Conservation (phyloP, 2,888 invertebrate species). For the Kryphioiulus occultus region DNA sequence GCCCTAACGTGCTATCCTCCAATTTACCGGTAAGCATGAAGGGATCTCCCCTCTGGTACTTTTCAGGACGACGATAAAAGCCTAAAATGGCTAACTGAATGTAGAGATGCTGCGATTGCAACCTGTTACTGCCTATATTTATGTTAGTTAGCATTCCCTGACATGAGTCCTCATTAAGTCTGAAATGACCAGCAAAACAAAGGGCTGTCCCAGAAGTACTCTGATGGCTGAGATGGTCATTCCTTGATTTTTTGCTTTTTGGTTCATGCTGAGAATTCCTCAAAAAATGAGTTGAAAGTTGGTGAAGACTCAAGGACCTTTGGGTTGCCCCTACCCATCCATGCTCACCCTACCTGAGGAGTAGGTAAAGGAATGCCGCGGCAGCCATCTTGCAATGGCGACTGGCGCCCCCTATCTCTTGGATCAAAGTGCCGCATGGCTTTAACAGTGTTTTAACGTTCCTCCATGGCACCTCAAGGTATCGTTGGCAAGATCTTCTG, state of each 20-base stretch:
- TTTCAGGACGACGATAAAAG: constrained; percentile 7
- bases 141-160: background rate
- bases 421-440: constrained; percentile 1
- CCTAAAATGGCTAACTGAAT: background rate
- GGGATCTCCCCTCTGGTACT: background rate
- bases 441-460: background rate
- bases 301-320: no score
- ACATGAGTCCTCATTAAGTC: background rate
- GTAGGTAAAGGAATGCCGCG: background rate
- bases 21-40: background rate
- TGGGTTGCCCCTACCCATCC: background rate
- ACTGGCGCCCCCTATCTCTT: background rate
- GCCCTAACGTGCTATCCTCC: background rate
- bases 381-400: background rate
- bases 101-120: background rate
- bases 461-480: background rate
- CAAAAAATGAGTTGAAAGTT: no score
- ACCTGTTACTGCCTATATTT: background rate
- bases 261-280: no score
- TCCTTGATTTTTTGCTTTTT: no score
- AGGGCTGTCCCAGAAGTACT: background rate
- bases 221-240: no score
- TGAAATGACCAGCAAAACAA: constrained; percentile 17
- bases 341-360: background rate
- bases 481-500: background rate